Base-by-base conservation (phyloP, 2,888 invertebrate genomes). In the Drosophila sordidula region DNA sequence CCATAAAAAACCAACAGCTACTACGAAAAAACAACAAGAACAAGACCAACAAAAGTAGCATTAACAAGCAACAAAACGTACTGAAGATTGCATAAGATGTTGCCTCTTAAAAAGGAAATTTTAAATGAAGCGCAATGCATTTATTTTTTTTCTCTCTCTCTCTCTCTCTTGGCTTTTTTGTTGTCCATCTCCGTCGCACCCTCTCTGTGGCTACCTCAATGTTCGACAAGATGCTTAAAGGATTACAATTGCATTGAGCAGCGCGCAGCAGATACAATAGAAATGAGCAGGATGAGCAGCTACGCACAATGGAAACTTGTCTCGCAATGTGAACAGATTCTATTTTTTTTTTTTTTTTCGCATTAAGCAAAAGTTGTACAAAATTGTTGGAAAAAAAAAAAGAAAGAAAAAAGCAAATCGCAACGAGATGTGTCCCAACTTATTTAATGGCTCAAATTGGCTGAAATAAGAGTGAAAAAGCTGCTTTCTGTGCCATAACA, bases 91-190 rank as follows among this genome's bases (percentile, higher is more conserved):
- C 73, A 74, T 59, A 80, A 80, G 69, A 69, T 73, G 80, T 67
- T 71, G 71, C 45, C 69, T 59, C 50, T 66, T 59, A 61, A 64
- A 82, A 83, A 76, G 57, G 50, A 76, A 72, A 80, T 79, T 83
- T 79, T 80, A 80, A 79, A 79, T 79, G 79, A 80, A 79, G 83
- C 80, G 80, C 71, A 75, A 68, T 78, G 83, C 75, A 82, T 79
- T 78, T 75, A 57, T 70, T 47, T 52, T 26, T 29, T 26, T n/a
- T n/a, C n/a, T n/a, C n/a, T n/a, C n/a, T n/a, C n/a, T n/a, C n/a
- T n/a, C n/a, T n/a, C n/a, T n/a, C n/a, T n/a, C n/a, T n/a, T n/a
- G n/a, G n/a, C n/a, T n/a, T n/a, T n/a, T n/a, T n/a, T n/a, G n/a
- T n/a, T n/a, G 11, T 22, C 22, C 16, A 34, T 14, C n/a, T 14